phyloP scores from a whole-genome alignment of 2,888 invertebrate genomes.

The Pantelozetes paolii region DNA sequence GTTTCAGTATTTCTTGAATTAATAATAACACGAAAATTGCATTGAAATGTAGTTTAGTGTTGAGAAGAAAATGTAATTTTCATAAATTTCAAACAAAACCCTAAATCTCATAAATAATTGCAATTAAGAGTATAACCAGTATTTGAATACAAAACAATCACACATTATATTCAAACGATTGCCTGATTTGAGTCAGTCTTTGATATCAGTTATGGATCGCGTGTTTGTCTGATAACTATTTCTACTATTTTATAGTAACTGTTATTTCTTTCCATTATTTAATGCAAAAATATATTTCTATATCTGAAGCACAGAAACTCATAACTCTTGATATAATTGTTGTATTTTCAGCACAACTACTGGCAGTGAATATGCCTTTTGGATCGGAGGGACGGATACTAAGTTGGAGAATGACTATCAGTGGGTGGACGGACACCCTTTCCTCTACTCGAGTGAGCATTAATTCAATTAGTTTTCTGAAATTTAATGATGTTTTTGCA shows the following conservation, averaged over 20 bases:
- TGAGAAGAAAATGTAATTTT: too few relatives aligned
- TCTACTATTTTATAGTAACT: neutral
- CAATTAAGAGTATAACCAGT: too few relatives aligned
- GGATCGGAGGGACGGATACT: conserved; percentile 75
- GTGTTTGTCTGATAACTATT: neutral
- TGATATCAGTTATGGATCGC: neutral
- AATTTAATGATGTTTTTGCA: neutral
- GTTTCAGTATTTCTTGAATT: too few relatives aligned
- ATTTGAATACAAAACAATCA: too few relatives aligned
- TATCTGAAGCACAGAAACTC: neutral
- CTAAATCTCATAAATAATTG: too few relatives aligned
- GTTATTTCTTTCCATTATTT: neutral
- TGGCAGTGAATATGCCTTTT: conserved; percentile 56
- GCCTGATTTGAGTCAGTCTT: conserved; percentile 14
- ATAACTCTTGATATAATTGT: neutral
- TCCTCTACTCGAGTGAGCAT: conserved; percentile 70
- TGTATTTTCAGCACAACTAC: conserved; percentile 1
- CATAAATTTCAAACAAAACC: too few relatives aligned
- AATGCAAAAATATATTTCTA: conserved; percentile 18
- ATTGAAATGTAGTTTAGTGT: too few relatives aligned
- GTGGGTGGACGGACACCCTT: conserved; percentile 71
- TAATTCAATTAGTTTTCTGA: neutral
- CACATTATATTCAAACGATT: neutral
- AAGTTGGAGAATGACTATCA: conserved; percentile 72
- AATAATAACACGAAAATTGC: too few relatives aligned